Percentiles rank a stretch among this genome's conserved stretches.
Evolutionary conservation across 1,140 invertebrate genomes (phyloP).

Genomic region (roundworm (Caenorhabditis elegans)): WBcel235 BX284606.5:5939001-5939500

Average conservation of each 20-base stretch:
- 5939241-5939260: conserved; percentile 61
- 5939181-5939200: conserved; percentile 81
- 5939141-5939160: conserved; percentile 77
- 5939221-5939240: conserved; percentile 67
- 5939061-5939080: conserved; percentile 89
- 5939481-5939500: conserved; percentile 88
- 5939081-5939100: conserved; percentile 91
- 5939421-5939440: conserved; percentile 71
- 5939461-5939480: conserved; percentile 92
- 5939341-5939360: conserved; percentile 78
- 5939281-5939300: conserved; percentile 67
- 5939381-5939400: conserved; percentile 89
- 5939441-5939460: conserved; percentile 79
- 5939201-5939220: conserved; percentile 71
- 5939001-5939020: conserved; percentile 87
- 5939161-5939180: conserved; percentile 78
- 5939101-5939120: conserved; percentile 88
- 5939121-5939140: conserved; percentile 84
- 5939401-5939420: conserved; percentile 93
- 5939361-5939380: conserved; percentile 91
- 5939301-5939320: conserved; percentile 80
- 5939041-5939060: conserved; percentile 85
- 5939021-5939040: conserved; percentile 96
- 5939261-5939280: conserved; percentile 65
- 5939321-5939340: conserved; percentile 87